phyloP scores from a whole-genome alignment of 2,797 vertebrate species.

The Falco rusticolus region DNA sequence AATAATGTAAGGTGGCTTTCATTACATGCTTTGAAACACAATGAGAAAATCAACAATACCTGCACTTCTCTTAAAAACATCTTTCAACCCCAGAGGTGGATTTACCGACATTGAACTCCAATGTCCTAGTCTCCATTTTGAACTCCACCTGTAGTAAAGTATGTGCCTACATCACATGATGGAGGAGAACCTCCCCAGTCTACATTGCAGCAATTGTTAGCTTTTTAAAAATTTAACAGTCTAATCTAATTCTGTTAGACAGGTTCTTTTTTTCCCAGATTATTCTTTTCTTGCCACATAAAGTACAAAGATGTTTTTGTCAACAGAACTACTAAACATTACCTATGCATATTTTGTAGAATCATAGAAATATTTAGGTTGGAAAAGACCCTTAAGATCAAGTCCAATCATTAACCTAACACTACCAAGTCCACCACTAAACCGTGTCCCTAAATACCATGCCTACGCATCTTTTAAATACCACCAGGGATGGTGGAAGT shows the following conservation, averaged over 20 bases:
- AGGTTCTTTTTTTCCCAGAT: neutral
- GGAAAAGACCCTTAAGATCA: neutral
- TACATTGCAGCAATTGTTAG: neutral
- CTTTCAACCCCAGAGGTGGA: neutral
- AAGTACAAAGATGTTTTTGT: neutral
- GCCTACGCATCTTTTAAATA: neutral
- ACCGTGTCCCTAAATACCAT: neutral
- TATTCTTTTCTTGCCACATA: neutral
- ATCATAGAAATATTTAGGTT: neutral
- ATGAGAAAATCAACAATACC: neutral
- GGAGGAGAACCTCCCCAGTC: neutral
- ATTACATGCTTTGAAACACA: neutral
- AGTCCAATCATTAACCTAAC: neutral
- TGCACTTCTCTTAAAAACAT: neutral
- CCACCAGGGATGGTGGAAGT: neutral
- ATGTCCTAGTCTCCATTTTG: neutral
- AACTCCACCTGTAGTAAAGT: neutral
- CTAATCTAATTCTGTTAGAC: neutral
- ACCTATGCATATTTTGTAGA: neutral
- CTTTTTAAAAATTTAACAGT: neutral
- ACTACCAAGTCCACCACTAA: neutral
- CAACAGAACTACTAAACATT: neutral
- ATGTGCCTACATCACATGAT: neutral
- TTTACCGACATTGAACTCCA: neutral
- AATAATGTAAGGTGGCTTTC: neutral